Conservation (phyloP, 2,113 vertebrate genomes). For the Anarrhichthys ocellatus region DNA sequence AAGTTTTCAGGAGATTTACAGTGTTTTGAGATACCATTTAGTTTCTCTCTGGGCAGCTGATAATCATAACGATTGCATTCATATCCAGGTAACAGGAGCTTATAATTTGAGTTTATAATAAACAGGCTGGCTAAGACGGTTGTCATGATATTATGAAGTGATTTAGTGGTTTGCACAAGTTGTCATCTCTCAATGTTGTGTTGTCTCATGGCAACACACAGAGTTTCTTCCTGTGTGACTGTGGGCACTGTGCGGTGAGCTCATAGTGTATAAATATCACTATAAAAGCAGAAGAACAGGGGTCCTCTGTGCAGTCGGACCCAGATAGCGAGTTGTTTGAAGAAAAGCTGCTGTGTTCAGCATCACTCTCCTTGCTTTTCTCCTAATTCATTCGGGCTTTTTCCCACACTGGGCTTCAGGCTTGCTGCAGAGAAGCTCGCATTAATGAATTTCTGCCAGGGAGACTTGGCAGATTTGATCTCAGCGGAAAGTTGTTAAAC, state of each 20-base stretch:
- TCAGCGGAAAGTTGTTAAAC: background rate
- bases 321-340: background rate
- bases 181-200: background rate
- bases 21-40: background rate
- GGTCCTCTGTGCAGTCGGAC: slow-evolving; percentile 13
- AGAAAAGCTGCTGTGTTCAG: slow-evolving; percentile 34
- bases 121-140: background rate
- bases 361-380: slow-evolving; percentile 3
- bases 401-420: slow-evolving; percentile 6
- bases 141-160: background rate
- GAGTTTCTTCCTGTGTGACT: slow-evolving; percentile 13
- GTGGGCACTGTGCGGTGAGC: slow-evolving; percentile 25
- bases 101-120: background rate
- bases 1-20: background rate
- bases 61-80: background rate
- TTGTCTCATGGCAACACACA: slow-evolving; percentile 24
- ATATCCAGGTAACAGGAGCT: background rate
- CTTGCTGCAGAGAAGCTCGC: background rate
- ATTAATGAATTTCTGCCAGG: background rate
- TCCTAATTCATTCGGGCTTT: slow-evolving; percentile 2
- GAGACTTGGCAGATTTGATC: background rate
- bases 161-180: background rate
- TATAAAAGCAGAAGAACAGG: slow-evolving; percentile 49
- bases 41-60: background rate
- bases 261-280: slow-evolving; percentile 56